phyloP scores from a whole-genome alignment of 2,113 vertebrate species.

The Spea multiplicata region DNA sequence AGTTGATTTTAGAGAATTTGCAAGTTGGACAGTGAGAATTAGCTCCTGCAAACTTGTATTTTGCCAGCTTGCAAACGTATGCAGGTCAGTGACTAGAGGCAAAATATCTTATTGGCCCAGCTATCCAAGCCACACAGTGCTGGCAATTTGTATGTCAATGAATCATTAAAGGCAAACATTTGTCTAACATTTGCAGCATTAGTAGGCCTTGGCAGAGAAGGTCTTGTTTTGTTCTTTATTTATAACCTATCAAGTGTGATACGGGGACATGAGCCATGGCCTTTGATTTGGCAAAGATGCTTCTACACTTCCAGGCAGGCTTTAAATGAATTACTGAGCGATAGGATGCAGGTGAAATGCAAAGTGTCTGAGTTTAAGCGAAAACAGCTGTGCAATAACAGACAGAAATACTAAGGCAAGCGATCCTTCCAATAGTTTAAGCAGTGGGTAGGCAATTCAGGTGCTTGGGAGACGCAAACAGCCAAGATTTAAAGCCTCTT shows the following conservation, averaged over 20 bases:
- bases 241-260: slow-evolving; percentile 19
- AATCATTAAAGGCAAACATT: slow-evolving; percentile 24
- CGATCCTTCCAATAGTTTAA: background rate
- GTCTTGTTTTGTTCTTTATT: slow-evolving; percentile 13
- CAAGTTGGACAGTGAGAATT: no score
- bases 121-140: background rate
- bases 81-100: no score
- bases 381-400: background rate
- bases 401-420: background rate
- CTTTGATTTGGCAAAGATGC: slow-evolving; percentile 26
- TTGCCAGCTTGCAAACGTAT: no score
- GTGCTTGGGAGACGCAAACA: background rate
- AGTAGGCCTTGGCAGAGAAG: slow-evolving; percentile 14
- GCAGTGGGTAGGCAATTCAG: background rate
- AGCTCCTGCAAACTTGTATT: no score
- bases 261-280: background rate
- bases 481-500: background rate
- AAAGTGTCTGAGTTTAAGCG: background rate
- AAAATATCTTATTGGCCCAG: background rate
- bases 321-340: slow-evolving; percentile 12
- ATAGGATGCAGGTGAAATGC: background rate
- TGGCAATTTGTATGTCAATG: background rate
- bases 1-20: no score
- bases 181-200: slow-evolving; percentile 36
- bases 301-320: slow-evolving; percentile 5